Evolutionary conservation across 2,113 vertebrate species (phyloP).

Genomic region (Chunga burmeisteri): DNA sequence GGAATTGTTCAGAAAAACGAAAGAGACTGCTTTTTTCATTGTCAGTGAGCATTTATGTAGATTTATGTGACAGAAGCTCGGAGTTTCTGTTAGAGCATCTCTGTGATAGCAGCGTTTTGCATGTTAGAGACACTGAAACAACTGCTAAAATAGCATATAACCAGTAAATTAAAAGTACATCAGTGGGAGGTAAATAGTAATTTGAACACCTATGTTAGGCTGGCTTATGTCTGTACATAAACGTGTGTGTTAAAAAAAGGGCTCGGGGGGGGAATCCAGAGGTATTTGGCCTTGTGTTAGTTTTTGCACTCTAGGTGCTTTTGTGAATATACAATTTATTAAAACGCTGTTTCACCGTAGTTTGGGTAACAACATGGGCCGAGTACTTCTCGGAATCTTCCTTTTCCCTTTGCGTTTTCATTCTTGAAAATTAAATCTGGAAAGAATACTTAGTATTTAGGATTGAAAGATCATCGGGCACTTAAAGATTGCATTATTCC

Average conservation of each 20-base stretch:
- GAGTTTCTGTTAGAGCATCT: background rate
- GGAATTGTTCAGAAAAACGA: background rate
- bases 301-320: background rate
- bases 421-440: background rate
- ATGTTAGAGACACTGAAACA: background rate
- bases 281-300: background rate
- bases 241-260: background rate
- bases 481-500: background rate
- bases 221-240: background rate
- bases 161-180: background rate
- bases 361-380: fast-evolving
- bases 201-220: background rate
- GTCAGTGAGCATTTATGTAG: background rate
- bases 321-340: background rate
- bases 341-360: background rate
- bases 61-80: background rate
- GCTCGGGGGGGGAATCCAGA: background rate
- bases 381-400: background rate
- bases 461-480: background rate
- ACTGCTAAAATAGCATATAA: background rate
- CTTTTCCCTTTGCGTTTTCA: background rate
- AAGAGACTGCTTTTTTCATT: background rate
- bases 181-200: background rate
- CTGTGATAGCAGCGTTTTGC: background rate
- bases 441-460: background rate